Evolutionary conservation across 2,888 invertebrate genomes (phyloP), one percentile per base, ranked within the genome.

Genomic region (Tachina fera): DNA sequence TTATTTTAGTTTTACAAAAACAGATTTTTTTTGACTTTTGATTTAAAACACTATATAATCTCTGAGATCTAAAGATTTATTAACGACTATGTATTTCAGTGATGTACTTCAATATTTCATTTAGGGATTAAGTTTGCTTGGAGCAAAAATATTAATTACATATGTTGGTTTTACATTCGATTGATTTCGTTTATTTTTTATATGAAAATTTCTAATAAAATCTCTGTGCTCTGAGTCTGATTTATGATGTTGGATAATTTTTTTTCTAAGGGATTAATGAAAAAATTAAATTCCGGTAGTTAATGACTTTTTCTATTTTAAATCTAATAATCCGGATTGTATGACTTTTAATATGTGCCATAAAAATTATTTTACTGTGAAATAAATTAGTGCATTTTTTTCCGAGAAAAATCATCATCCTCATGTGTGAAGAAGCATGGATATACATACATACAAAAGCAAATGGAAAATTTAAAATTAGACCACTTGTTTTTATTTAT

Each of bases 191-290:
- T 2, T 22, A 43, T 43, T 58, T 47, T 19, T 13, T 9, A 63
- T 6, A 43, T 41, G 5, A 47, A 4, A 31, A 43, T 41, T 22
- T 76, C 8, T 68, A 11, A 13, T 68, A 58, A 31, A 63, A 65
- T 63, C 72, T n/a, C 41, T 31, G 16, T 60, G 65, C 67, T 47
- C 19, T 82, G 78, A 85, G 82, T 78, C 78, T 85, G 68, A 85
- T 85, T 85, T 78, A 85, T 85, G 77, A 51, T 75, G 13, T 39
- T 58, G 70, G 74, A 63, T 74, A 61, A 53, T 45, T 72, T 68
- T 47, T 45, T 3, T 31, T 13, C 9, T 16, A 9, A 41, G 49
- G 61, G 19, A 45, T 53, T 43, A 45, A 22, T 58, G n/a, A 41
- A 10, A 63, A 63, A 74, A 51, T 68, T 9, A 1, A 53, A 53